Percentiles rank a stretch among this genome's conserved stretches.
Evolutionary conservation across 2,113 vertebrate species (phyloP).

Genomic region (Rattus norvegicus): DNA sequence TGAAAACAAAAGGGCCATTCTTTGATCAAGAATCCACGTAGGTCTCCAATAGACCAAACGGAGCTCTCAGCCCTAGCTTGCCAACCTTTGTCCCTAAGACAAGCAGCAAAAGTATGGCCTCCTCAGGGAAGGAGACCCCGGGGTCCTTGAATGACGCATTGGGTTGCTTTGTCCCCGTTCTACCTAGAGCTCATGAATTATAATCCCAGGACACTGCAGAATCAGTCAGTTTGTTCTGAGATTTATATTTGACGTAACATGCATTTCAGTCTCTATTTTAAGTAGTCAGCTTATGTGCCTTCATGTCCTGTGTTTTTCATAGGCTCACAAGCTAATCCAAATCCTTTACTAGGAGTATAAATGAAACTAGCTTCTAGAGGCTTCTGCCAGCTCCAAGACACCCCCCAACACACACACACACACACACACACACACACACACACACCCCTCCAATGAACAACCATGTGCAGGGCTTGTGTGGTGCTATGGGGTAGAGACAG

Average conservation of each 20-base stretch:
- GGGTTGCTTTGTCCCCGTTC: background rate
- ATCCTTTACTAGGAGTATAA: background rate
- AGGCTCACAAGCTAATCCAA: background rate
- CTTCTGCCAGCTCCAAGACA: background rate
- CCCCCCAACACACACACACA: background rate
- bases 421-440: background rate
- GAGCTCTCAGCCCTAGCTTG: fast-evolving
- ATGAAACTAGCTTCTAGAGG: background rate
- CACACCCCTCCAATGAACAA: background rate
- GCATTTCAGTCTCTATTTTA: background rate
- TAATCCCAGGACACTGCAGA: background rate
- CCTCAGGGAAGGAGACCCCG: background rate
- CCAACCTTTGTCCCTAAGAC: background rate
- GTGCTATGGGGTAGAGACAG: background rate
- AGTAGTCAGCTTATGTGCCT: background rate
- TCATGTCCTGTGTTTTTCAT: background rate
- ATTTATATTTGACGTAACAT: background rate
- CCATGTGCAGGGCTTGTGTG: background rate
- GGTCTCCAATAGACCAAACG: background rate
- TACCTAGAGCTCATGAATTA: background rate
- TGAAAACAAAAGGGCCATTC: constrained; percentile 6
- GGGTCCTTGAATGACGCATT: too few species aligned
- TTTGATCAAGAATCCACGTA: background rate
- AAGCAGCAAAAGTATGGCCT: background rate
- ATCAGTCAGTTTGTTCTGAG: background rate